These are phyloP conservation scores for Eclectus roratus DNA, from an alignment of 2,113 vertebrate species.

Conservation along the genomic window DNA sequence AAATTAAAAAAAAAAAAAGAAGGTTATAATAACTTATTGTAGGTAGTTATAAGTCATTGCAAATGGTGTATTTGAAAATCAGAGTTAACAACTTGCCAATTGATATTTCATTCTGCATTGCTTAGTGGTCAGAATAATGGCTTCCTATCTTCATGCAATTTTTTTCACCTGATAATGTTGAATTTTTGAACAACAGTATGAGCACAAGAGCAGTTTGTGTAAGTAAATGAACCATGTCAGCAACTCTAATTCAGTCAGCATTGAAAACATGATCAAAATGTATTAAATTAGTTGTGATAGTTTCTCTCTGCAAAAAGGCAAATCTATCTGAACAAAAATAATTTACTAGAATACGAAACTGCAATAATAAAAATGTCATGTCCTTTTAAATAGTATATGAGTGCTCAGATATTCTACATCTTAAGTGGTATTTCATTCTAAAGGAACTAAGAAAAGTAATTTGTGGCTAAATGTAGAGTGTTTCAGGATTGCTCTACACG, in stretches of 20 bases:
- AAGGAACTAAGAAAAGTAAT: constrained; percentile 1
- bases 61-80: constrained; percentile 54
- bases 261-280: constrained; percentile 52
- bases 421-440: constrained; percentile 14
- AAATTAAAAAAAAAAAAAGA: neutral
- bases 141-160: constrained; percentile 7
- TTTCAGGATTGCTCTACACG: constrained; percentile 9
- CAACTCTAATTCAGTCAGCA: constrained; percentile 42
- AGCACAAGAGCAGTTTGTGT: constrained; percentile 48
- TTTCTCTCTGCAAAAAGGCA: constrained; percentile 21
- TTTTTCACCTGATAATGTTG: constrained; percentile 52
- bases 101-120: constrained; percentile 47
- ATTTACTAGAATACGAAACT: constrained; percentile 17
- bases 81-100: constrained; percentile 45
- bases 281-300: constrained; percentile 50
- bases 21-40: constrained; percentile 1
- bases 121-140: constrained; percentile 56
- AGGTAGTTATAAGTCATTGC: constrained; percentile 36
- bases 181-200: constrained; percentile 32
- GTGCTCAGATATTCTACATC: neutral
- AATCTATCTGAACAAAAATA: constrained; percentile 43
- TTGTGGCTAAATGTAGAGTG: neutral
- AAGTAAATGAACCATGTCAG: constrained; percentile 61
- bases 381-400: constrained; percentile 46
- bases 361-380: constrained; percentile 43